Evolutionary conservation across 2,888 invertebrate species (phyloP).

Genomic region (Urechis unicinctus): DNA sequence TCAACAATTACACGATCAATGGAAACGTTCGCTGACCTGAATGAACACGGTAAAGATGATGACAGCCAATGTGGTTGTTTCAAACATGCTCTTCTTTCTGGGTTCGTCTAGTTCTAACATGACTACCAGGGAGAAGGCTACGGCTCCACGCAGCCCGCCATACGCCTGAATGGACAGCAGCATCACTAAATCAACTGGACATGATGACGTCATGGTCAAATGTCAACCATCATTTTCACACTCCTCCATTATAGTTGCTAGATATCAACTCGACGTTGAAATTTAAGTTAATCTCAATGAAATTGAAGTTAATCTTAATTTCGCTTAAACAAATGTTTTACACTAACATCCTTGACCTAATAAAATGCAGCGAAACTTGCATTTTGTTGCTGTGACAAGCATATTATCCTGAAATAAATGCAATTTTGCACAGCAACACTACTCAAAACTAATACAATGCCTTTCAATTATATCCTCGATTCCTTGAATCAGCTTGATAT

Average conservation of each 20-base stretch:
- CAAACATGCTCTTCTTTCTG: constrained; percentile 55
- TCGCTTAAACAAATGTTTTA: no score
- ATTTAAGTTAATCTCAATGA: no score
- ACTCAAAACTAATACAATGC: neutral
- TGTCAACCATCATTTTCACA: no score
- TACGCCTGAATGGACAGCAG: constrained; percentile 48
- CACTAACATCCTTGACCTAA: no score
- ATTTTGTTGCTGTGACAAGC: no score
- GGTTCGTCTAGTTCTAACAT: constrained; percentile 47
- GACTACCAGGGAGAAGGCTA: constrained; percentile 57
- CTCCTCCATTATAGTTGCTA: no score
- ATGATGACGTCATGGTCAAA: no score
- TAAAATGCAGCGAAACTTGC: no score
- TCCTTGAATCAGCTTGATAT: neutral
- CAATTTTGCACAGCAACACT: neutral
- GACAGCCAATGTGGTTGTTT: constrained; percentile 93
- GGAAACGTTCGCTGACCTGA: constrained; percentile 56
- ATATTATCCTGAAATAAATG: neutral
- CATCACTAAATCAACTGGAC: neutral
- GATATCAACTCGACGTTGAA: no score
- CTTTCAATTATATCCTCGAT: no score
- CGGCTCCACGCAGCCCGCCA: constrained; percentile 57
- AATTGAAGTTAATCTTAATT: no score
- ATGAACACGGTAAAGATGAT: constrained; percentile 98
- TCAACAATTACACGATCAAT: no score